Conservation (phyloP, 2,888 invertebrate species). For the Dorcus parallelipipedus region DNA sequence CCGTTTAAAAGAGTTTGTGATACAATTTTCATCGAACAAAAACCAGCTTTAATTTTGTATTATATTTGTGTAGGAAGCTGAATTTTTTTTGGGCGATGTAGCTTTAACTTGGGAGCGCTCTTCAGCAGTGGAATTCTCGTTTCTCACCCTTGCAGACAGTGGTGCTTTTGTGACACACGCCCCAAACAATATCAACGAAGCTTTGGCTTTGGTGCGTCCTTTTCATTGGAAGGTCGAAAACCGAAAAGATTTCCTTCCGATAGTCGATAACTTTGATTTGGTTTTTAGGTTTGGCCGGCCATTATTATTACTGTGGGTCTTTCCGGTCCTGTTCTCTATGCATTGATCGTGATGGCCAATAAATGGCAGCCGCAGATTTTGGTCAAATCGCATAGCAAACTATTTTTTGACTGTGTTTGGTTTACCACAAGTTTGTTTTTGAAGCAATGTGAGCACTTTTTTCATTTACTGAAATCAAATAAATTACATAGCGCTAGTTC, state of each 20-base stretch:
- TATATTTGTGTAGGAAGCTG: conserved; percentile 56
- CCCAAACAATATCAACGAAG: conserved; percentile 69
- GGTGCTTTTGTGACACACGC: conserved; percentile 75
- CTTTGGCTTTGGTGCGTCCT: conserved; percentile 68
- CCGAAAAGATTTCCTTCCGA: not conserved
- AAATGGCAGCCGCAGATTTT: conserved; percentile 52
- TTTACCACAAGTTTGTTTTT: conserved; percentile 68
- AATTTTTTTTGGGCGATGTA: conserved; percentile 72
- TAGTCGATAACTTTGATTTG: not conserved
- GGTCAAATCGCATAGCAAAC: conserved; percentile 39
- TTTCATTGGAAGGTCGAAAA: conserved; percentile 64
- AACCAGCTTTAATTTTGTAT: no score
- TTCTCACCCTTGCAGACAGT: conserved; percentile 71
- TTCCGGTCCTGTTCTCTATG: conserved; percentile 68
- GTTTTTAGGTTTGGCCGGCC: conserved; percentile 66
- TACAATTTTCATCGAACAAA: no score
- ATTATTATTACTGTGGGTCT: conserved; percentile 62
- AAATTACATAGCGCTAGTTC: not conserved
- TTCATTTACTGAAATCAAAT: not conserved
- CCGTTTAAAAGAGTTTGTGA: no score
- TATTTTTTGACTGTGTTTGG: conserved; percentile 67
- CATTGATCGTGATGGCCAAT: conserved; percentile 63
- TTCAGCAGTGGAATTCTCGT: conserved; percentile 72
- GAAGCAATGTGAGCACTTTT: conserved; percentile 60
- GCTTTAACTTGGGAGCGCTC: conserved; percentile 70